These are phyloP conservation scores for Drosophila carrolli DNA, from an alignment of 1,140 invertebrate species.

Conservation along the genomic window DNA sequence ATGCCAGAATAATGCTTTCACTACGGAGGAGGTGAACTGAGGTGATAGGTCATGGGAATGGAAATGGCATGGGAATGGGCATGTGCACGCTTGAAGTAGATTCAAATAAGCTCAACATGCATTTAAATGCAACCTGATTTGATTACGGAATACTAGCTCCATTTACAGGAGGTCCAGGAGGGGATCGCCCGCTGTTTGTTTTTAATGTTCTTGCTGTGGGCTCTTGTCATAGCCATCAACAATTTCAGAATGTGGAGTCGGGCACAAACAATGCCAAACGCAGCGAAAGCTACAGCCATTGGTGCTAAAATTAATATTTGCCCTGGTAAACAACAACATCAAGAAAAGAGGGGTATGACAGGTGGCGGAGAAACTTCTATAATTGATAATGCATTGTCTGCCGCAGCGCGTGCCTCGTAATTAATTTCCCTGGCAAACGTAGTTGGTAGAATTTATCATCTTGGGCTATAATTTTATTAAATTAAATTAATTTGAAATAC, in stretches of 20 bases:
- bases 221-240: constrained; percentile 26
- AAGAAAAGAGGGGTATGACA: neutral
- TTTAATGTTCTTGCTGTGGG: neutral
- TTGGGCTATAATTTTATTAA: too few relatives aligned
- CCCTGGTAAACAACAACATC: constrained; percentile 32
- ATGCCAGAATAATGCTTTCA: constrained; percentile 9
- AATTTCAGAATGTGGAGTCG: constrained; percentile 23
- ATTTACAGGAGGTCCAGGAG: neutral
- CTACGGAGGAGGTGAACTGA: neutral
- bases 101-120: constrained; percentile 38
- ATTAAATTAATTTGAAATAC: too few relatives aligned
- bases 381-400: constrained; percentile 38
- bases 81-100: constrained; percentile 4
- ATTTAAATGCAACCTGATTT: constrained; percentile 65
- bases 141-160: constrained; percentile 27
- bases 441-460: neutral
- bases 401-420: constrained; percentile 39
- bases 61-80: neutral
- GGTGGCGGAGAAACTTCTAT: neutral
- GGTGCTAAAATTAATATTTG: constrained; percentile 79
- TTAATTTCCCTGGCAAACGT: constrained; percentile 51
- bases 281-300: constrained; percentile 43
- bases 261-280: constrained; percentile 24
- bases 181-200: neutral
- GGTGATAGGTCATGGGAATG: constrained; percentile 9